Evolutionary conservation across 2,797 vertebrate species (phyloP).

Genomic region (Gallirallus australis): DNA sequence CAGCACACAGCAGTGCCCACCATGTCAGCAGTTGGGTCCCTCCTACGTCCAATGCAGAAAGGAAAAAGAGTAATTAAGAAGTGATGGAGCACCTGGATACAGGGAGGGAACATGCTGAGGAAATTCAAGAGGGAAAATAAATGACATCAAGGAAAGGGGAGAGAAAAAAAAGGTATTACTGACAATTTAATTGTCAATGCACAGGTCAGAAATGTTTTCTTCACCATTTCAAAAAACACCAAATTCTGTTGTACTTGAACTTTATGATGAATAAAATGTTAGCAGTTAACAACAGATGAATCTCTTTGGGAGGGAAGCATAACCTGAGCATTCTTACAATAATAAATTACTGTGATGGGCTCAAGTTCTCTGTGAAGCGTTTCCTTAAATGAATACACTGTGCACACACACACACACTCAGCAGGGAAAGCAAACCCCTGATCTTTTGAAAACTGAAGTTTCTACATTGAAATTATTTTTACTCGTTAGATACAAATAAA

Average conservation of each 20-base stretch:
- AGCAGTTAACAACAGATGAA: neutral
- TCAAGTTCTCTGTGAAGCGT: neutral
- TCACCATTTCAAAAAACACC: neutral
- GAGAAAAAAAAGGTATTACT: neutral
- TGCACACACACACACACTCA: neutral
- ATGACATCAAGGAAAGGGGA: neutral
- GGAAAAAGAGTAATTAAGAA: neutral
- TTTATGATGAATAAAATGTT: neutral
- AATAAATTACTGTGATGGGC: neutral
- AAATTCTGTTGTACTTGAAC: neutral
- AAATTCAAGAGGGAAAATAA: neutral
- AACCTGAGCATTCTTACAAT: neutral
- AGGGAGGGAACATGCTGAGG: neutral
- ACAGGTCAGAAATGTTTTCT: neutral
- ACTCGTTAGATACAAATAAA: neutral
- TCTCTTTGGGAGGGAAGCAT: neutral
- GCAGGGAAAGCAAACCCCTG: neutral
- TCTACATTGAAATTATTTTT: slow-evolving; percentile 22
- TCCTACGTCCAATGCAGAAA: neutral
- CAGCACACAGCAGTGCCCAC: neutral
- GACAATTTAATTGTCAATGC: neutral
- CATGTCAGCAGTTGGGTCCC: neutral
- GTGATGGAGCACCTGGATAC: neutral
- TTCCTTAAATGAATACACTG: neutral
- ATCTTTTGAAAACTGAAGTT: neutral